Conservation (phyloP, 2,113 vertebrate species). For the Corapipo altera region DNA sequence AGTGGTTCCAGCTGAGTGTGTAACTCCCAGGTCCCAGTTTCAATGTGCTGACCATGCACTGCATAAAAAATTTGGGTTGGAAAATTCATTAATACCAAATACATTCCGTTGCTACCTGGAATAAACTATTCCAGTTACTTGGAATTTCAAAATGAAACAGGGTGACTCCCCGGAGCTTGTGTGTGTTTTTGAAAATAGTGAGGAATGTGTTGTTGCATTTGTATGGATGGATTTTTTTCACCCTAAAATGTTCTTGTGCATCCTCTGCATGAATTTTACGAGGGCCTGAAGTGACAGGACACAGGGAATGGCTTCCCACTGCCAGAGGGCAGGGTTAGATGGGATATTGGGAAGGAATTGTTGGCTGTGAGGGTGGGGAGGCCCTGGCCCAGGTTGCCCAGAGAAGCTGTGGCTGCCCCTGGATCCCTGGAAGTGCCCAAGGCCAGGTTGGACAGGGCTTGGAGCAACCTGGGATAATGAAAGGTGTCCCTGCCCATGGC, state of each 20-base stretch:
- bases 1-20: background rate
- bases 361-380: background rate
- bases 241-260: background rate
- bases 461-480: background rate
- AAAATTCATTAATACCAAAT: background rate
- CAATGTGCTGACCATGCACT: rapidly evolving
- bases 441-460: rapidly evolving
- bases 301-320: background rate
- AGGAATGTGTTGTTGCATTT: background rate
- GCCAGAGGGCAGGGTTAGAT: background rate
- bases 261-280: background rate
- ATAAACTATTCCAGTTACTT: background rate
- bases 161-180: background rate
- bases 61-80: background rate
- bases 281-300: background rate
- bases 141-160: background rate
- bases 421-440: background rate
- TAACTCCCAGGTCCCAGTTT: background rate
- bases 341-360: background rate
- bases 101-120: background rate
- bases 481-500: background rate
- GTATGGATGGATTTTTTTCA: background rate
- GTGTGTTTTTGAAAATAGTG: background rate
- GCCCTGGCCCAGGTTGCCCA: rapidly evolving
- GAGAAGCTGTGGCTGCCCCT: background rate